These are phyloP conservation scores for Drosophila rubida DNA, from an alignment of 2,888 invertebrate genomes.

Conservation along the genomic window DNA sequence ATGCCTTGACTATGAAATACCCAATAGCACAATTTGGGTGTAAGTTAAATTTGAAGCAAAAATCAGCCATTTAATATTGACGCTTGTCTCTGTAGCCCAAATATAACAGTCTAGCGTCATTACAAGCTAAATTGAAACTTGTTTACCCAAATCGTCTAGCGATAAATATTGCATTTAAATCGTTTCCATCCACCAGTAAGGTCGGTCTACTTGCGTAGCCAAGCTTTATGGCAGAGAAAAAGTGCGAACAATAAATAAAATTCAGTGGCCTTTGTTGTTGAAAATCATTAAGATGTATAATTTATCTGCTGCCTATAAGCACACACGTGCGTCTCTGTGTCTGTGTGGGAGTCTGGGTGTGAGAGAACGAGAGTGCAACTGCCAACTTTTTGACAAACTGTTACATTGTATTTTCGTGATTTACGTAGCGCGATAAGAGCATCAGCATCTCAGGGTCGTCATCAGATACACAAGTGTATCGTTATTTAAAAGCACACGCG, in stretches of 20 bases:
- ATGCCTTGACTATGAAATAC: no score
- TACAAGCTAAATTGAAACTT: background rate
- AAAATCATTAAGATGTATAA: constrained; percentile 69
- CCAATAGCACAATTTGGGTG: no score
- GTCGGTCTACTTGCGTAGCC: background rate
- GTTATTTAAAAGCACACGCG: constrained; percentile 59
- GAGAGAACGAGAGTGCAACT: constrained; percentile 20
- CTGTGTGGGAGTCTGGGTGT: constrained; percentile 12
- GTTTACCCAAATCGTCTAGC: constrained; percentile 6
- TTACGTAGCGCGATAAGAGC: constrained; percentile 62
- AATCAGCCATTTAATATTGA: no score
- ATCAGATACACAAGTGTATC: constrained; percentile 56
- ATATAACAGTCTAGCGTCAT: background rate
- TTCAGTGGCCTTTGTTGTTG: constrained; percentile 51
- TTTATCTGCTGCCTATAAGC: constrained; percentile 40
- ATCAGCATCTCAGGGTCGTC: constrained; percentile 37
- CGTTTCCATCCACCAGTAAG: constrained; percentile 4
- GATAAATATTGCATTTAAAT: constrained; percentile 36
- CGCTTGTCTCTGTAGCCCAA: background rate
- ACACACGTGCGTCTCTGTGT: constrained; percentile 7
- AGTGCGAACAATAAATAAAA: constrained; percentile 46
- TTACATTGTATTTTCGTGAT: constrained; percentile 68
- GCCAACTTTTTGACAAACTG: constrained; percentile 68
- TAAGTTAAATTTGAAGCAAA: no score
- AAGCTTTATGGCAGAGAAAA: background rate